These are phyloP conservation scores for Cottus gobio DNA, from an alignment of 2,113 vertebrate species.

Conservation along the genomic window DNA sequence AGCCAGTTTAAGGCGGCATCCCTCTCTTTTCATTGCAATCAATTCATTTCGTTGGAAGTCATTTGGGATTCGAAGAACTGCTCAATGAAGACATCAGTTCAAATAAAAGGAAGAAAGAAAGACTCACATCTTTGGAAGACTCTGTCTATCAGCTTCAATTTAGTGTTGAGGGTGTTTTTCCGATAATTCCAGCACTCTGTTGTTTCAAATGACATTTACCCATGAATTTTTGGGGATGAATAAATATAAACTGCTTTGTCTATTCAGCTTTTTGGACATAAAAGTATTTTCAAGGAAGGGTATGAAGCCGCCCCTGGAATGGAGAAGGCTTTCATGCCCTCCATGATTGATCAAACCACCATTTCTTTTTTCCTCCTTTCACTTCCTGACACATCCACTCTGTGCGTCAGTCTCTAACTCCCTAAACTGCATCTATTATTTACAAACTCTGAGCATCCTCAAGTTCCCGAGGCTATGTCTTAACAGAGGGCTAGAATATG, in stretches of 20 bases:
- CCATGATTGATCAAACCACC: conserved; percentile 50
- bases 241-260: conserved; percentile 9
- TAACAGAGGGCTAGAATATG: conserved; percentile 24
- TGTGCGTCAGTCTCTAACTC: conserved; percentile 45
- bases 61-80: conserved; percentile 14
- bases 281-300: not conserved
- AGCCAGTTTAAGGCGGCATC: not conserved
- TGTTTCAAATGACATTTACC: conserved; percentile 9
- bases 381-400: conserved; percentile 32
- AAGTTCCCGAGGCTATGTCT: conserved; percentile 33
- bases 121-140: conserved; percentile 1
- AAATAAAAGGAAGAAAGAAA: conserved; percentile 1
- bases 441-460: conserved; percentile 55
- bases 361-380: conserved; percentile 36
- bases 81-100: not conserved
- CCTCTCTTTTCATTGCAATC: not conserved
- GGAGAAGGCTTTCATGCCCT: not conserved
- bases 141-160: conserved; percentile 20
- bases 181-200: conserved; percentile 20
- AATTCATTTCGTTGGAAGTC: not conserved
- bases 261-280: not conserved
- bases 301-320: not conserved
- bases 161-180: conserved; percentile 20
- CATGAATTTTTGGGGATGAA: conserved; percentile 23
- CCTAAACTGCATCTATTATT: conserved; percentile 69